phyloP scores from a whole-genome alignment of 37 sponge, comb jelly and placozoan genomes.

The Oscarella lobularis region DNA sequence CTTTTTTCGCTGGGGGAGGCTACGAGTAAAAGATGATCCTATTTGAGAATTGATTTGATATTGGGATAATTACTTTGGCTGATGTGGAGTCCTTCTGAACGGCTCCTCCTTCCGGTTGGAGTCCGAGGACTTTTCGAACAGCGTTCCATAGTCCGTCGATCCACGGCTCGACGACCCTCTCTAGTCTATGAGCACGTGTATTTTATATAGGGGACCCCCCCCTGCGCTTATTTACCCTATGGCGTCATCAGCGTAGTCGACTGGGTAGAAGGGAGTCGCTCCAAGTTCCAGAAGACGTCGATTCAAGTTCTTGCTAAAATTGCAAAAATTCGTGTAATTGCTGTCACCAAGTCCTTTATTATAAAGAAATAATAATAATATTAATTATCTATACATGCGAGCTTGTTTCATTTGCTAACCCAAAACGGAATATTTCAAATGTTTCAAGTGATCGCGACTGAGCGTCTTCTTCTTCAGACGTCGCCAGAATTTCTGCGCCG shows the following conservation, averaged over 20 bases:
- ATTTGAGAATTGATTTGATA: too few species aligned
- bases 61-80: too few species aligned
- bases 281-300: slow-evolving; percentile 56
- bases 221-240: slow-evolving; percentile 64
- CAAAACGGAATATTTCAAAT: slow-evolving; percentile 47
- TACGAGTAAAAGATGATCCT: too few species aligned
- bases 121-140: slow-evolving; percentile 13
- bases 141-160: slow-evolving; percentile 83
- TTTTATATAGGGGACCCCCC: too few species aligned
- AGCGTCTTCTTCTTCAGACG: slow-evolving; percentile 50
- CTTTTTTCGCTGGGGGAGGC: too few species aligned
- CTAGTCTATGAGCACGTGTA: slow-evolving; percentile 72
- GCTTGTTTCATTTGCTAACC: too few species aligned
- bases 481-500: slow-evolving; percentile 58
- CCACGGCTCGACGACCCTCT: slow-evolving; percentile 96
- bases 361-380: background rate
- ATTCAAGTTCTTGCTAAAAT: slow-evolving; percentile 75
- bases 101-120: too few species aligned
- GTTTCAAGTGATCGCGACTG: slow-evolving; percentile 25
- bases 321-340: slow-evolving; percentile 94
- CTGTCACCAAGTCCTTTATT: slow-evolving; percentile 79
- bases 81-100: too few species aligned
- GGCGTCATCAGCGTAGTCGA: slow-evolving; percentile 88
- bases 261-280: slow-evolving; percentile 58
- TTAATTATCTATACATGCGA: too few species aligned